Base-by-base conservation (phyloP, 2,113 vertebrate species). In the Lycocorax pyrrhopterus region DNA sequence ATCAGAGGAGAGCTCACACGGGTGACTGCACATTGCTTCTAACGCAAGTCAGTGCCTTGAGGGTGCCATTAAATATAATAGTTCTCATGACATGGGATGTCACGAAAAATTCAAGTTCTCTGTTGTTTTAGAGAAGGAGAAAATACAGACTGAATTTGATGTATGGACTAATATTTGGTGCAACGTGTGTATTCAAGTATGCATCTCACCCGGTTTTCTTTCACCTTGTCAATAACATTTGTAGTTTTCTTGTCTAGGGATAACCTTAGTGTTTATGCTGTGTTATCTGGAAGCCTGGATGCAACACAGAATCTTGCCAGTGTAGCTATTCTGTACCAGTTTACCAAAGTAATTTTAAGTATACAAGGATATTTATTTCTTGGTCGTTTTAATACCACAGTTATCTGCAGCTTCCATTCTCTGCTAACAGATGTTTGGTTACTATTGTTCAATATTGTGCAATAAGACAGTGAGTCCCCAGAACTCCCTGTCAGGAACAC, bases 401-500 rank as follows among this genome's bases (percentile, higher is more conserved):
- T 77, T 89, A 55, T 77, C 44, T 85, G 41, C 56, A 91, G 14
- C 59, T 88, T 68, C 41, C 46, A 44, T 81, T 84, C 63, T 58
- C 33, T 75, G n/a, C 69, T 91, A 90, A 81, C 94, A 96, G 91
- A 93, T 96, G 93, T 93, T 93, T 93, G 84, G 87, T 80, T 82
- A 63, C 46, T 79, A 22, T 64, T 75, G 56, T 90, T 84, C 56
- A 91, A 19, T 43, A 78, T 94, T 94, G 90, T 73, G 90, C 89
- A 96, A 96, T 94, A 91, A 95, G 71, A 87, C 37, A 92, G 37
- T 49, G 52, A 92, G 75, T 92, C 90, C 63, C 81, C 67, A 95
- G 80, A 96, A 94, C 84, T 85, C 71, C n/a, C 47, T 64, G 86
- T 92, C 60, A 89, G 67, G 93, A 96, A 97, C 96, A 97, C 59